Conservation (phyloP, 2,113 vertebrate species). For the Notiomystis cincta region DNA sequence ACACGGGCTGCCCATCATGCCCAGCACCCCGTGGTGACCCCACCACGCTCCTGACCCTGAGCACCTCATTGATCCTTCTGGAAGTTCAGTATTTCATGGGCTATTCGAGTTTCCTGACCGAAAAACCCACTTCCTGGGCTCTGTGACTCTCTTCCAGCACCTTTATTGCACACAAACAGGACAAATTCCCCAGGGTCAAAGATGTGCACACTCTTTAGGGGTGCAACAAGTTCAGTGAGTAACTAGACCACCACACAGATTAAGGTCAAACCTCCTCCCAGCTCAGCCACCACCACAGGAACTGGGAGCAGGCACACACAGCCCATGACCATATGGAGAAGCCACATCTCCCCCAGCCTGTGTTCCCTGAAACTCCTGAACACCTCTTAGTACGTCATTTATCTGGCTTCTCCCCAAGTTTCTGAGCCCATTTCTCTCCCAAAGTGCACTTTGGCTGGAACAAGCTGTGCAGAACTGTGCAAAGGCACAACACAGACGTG, state of each 20-base stretch:
- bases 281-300: not conserved
- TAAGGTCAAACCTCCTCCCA: not conserved
- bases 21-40: not conserved
- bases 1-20: rapidly evolving
- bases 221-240: not conserved
- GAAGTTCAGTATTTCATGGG: not conserved
- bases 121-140: not conserved
- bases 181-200: not conserved
- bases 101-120: not conserved
- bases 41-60: not conserved
- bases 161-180: not conserved
- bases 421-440: not conserved
- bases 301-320: not conserved
- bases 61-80: not conserved
- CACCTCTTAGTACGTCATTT: not conserved
- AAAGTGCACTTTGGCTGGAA: not conserved
- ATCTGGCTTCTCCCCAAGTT: not conserved
- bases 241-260: not conserved
- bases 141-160: not conserved
- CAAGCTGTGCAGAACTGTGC: not conserved
- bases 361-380: not conserved
- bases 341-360: not conserved
- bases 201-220: not conserved
- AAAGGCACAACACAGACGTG: not conserved
- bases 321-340: rapidly evolving